Evolutionary conservation across 2,113 vertebrate species (phyloP), one percentile per base, ranked within the genome.

Genomic region (Oryzias woworae): DNA sequence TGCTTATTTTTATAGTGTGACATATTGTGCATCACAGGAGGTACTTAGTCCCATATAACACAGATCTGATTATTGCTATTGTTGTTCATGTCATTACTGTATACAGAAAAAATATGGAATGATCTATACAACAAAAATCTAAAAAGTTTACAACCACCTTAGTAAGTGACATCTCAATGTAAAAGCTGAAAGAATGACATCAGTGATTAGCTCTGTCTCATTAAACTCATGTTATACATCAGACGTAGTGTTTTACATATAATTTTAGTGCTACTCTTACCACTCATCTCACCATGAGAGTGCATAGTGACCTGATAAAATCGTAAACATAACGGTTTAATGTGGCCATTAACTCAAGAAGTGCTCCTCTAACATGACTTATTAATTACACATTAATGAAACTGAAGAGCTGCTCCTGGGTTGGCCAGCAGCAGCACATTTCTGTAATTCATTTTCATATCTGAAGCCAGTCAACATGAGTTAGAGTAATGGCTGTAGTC

Each of bases 381-480:
- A 85, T 89, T 89, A 87, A 88, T 89, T 87, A 76, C 70, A 83
- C 62, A 58, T 67, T 77, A 71, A 82, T 81, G 73, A 69, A 73
- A 82, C 78, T 54, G 78, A 79, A 78, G 58, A 62, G 56, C 57
- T 42, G 56, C 62, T 80, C 54, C 66, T 44, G 62, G 69, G 66
- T 54, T 78, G 72, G 66, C 62, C 62, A 7, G 50, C 61, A 73
- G 73, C 71, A 18, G 66, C 61, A 69, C 49, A 68, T 81, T 82
- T 88, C 63, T 72, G 82, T 61, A 63, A 64, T 60, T 75, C 69
- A 66, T 71, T 84, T 77, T 87, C 76, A 84, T 67, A 81, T 61
- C 59, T 73, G 36, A 79, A 60, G 55, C 71, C 52, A 64, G 75
- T 64, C 82, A 88, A 85, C 83, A 77, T 43, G 61, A 58, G 48